Evolutionary conservation across 2,113 vertebrate genomes (phyloP).

Genomic region (Sebastes fasciatus): DNA sequence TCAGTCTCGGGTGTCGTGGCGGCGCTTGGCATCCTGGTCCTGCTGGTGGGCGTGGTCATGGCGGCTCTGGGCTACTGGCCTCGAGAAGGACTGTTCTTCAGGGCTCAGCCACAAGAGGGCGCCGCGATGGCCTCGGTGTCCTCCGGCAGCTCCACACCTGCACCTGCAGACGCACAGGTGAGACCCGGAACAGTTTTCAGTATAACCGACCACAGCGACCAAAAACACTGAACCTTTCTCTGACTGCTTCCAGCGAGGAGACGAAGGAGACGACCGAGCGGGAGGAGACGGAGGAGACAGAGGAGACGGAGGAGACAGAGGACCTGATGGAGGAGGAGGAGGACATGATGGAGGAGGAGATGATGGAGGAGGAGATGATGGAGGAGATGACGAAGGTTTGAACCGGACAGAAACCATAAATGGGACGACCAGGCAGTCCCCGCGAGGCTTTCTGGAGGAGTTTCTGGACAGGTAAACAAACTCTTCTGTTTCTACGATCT

Average conservation of each 20-base stretch:
- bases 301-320: neutral
- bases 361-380: neutral
- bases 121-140: conserved; percentile 33
- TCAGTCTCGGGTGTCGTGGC: conserved; percentile 93
- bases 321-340: neutral
- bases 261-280: neutral
- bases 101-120: conserved; percentile 35
- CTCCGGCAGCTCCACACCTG: neutral
- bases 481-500: too few relatives aligned
- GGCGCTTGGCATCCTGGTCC: conserved; percentile 89
- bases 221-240: neutral
- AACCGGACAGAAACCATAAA: conserved; percentile 47
- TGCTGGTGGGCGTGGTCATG: conserved; percentile 91
- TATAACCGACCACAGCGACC: too few relatives aligned
- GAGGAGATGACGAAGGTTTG: neutral
- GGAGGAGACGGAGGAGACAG: neutral
- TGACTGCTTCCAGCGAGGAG: conserved; percentile 18
- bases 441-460: conserved; percentile 82
- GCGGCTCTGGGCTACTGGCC: conserved; percentile 97
- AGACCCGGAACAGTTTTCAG: neutral
- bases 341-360: neutral
- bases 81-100: conserved; percentile 78
- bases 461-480: conserved; percentile 83
- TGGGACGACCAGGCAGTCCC: conserved; percentile 17
- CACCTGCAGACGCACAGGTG: conserved; percentile 36